These are phyloP conservation scores for Lordiphosa collinella DNA, from an alignment of 1,140 invertebrate species.

Conservation along the genomic window DNA sequence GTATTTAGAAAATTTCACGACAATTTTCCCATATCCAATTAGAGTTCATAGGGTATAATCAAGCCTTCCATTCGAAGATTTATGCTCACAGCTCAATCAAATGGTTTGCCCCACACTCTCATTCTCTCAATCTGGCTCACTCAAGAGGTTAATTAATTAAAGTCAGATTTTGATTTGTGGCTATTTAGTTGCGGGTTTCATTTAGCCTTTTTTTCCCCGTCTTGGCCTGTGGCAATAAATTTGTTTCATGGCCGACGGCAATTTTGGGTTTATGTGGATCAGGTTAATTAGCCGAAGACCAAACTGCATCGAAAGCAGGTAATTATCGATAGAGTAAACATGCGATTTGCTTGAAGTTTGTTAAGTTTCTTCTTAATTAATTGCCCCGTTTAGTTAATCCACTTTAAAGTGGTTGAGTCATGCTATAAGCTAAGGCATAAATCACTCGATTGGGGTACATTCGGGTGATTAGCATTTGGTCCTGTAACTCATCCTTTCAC, in stretches of 20 bases:
- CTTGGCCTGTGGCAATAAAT: conserved; percentile 20
- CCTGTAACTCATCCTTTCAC: conserved; percentile 29
- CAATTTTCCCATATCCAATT: conserved; percentile 17
- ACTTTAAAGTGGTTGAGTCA: conserved; percentile 48
- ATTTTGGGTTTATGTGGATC: conserved; percentile 58
- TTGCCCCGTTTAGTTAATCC: conserved; percentile 72
- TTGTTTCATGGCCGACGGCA: conserved; percentile 17
- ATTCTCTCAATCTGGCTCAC: not conserved
- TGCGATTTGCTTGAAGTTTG: conserved; percentile 47
- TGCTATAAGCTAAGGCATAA: conserved; percentile 64
- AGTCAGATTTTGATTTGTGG: conserved; percentile 66
- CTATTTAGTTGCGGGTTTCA: conserved; percentile 58
- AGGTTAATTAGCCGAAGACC: conserved; percentile 56
- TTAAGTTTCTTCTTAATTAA: conserved; percentile 19
- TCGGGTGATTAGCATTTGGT: conserved; percentile 3
- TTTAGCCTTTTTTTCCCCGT: conserved; percentile 25
- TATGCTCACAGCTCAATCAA: conserved; percentile 50
- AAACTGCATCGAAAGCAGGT: conserved; percentile 26
- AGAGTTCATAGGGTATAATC: too few relatives aligned
- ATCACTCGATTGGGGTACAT: conserved; percentile 58
- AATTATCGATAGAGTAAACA: conserved; percentile 58
- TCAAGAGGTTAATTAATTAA: conserved; percentile 59
- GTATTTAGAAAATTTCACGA: not conserved
- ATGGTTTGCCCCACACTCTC: conserved; percentile 17
- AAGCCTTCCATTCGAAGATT: conserved; percentile 13